phyloP scores from a whole-genome alignment of 1,140 invertebrate genomes.

The Lasioglossum albipes region DNA sequence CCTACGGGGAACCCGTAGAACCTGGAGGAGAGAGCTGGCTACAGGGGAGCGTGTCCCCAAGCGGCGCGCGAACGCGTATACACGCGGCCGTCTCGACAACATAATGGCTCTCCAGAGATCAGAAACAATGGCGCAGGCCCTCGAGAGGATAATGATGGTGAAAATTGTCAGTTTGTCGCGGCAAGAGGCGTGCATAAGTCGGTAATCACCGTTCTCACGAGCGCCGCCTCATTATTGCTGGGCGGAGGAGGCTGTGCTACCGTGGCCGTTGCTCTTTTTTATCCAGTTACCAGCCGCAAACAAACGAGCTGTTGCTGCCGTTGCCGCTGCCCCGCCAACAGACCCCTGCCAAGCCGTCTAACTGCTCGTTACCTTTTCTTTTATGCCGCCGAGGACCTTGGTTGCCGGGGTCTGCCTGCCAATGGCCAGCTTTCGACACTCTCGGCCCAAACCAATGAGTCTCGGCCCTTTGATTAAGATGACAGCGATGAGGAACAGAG shows the following conservation, averaged over 20 bases:
- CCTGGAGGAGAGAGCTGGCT: not conserved
- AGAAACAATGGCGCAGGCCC: constrained; percentile 62
- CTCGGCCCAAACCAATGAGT: not conserved
- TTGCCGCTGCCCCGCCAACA: not conserved
- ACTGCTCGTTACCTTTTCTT: constrained; percentile 51
- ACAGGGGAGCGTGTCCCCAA: constrained; percentile 15
- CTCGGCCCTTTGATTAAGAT: not conserved
- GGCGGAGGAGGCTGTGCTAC: constrained; percentile 29
- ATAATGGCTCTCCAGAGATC: constrained; percentile 52
- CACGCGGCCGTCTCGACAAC: constrained; percentile 1
- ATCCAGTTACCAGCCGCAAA: constrained; percentile 10
- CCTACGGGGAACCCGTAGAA: too few relatives aligned
- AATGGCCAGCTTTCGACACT: constrained; percentile 1
- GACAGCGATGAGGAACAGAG: not conserved
- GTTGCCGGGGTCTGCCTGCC: not conserved
- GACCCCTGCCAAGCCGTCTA: constrained; percentile 20
- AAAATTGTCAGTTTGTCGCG: constrained; percentile 70
- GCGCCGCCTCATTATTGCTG: constrained; percentile 57
- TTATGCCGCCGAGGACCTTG: not conserved
- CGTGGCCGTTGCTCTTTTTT: constrained; percentile 21
- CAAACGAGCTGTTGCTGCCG: constrained; percentile 10
- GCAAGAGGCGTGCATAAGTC: constrained; percentile 44
- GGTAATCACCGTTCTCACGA: constrained; percentile 64
- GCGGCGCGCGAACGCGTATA: not conserved
- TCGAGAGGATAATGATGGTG: constrained; percentile 67